Evolutionary conservation across 1,140 invertebrate species (phyloP), one percentile per base, ranked within the genome.

Genomic region (Trichogramma pretiosum): DNA sequence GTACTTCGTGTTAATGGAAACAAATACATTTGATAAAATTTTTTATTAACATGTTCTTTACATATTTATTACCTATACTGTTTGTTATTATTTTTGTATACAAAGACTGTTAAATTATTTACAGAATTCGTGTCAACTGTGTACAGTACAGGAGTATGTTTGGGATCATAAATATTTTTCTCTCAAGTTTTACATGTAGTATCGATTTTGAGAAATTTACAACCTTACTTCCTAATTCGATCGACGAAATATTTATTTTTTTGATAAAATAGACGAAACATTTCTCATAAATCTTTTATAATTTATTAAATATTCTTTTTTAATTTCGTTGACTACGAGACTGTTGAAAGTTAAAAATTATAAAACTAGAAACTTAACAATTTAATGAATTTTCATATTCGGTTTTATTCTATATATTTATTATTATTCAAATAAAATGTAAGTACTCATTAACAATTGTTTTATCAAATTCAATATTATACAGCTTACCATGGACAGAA

Each of bases 41-140:
- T 28, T 16, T 48, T 45, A 39, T 21, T 22, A 40, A 40, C 23
- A 50, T 37, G 45, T 45, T 5, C 40, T 21, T 45, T 45, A 44
- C 28, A 44, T 39, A 33, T 16, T 45, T 50, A 39, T 45, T 44
- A n/a, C 35, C 33, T 37, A 45, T 28, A 34, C 10, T 45, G 39
- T 39, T 45, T 16, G 5, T n/a, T n/a, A n/a, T n/a, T n/a, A n/a
- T n/a, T 40, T 45, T 30, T 21, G 42, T 51, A 51, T 51, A 51
- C 49, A 51, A 51, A 51, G 43, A 36, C 40, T 45, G 22, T 41
- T 41, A n/a, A n/a, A n/a, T n/a, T n/a, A 51, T 51, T 35, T 51
- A 46, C 49, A 51, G 24, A 44, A 32, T 37, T 37, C 13, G n/a
- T 30, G 38, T 32, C 28, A 28, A 36, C 10, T 35, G 16, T 41